Evolutionary conservation across 2,888 invertebrate species (phyloP), one percentile per base, ranked within the genome.

Genomic region (Drosophila koepferae): DNA sequence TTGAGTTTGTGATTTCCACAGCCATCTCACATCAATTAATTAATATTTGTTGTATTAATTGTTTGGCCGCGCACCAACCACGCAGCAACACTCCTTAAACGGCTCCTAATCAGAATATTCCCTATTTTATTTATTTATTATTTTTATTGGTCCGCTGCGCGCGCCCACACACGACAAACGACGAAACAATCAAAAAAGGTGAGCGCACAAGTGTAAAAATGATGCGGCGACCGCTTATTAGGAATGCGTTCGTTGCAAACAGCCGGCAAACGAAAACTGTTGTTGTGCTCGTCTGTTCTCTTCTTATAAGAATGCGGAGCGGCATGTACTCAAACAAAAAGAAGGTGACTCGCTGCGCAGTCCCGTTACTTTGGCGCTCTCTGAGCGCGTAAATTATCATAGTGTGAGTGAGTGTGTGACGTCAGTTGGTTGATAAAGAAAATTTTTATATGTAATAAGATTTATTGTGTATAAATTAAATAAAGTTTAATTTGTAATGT

Each of bases 201-300:
- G 38, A 53, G 66, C 62, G 73, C 12, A 68, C 64, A 79, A 74
- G 40, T 54, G 65, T 59, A 16, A 63, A 63, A 63, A 40, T 61
- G 66, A 43, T 59, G 53, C 80, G 66, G 48, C 48, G 28, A 40
- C 58, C 64, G 54, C 64, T 48, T 36, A n/a, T 18, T 14, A 49
- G 56, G 49, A 62, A 74, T 79, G 75, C 80, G 77, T 74, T 68
- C 77, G 79, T 74, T 68, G 77, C 80, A 69, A 76, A 77, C 79
- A 79, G 69, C 79, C 79, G 79, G 79, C 79, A 80, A 79, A 67
- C 80, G 77, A 53, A 63, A 77, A 79, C 81, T 79, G 79, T 75
- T 77, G 65, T 80, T 77, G 54, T 56, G 64, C 44, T 48, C 41
- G 60, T 55, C 59, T 61, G 74, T 66, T 68, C 67, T 71, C 77